Conservation (phyloP, 1,140 invertebrate species). For the Drosophila orosa region DNA sequence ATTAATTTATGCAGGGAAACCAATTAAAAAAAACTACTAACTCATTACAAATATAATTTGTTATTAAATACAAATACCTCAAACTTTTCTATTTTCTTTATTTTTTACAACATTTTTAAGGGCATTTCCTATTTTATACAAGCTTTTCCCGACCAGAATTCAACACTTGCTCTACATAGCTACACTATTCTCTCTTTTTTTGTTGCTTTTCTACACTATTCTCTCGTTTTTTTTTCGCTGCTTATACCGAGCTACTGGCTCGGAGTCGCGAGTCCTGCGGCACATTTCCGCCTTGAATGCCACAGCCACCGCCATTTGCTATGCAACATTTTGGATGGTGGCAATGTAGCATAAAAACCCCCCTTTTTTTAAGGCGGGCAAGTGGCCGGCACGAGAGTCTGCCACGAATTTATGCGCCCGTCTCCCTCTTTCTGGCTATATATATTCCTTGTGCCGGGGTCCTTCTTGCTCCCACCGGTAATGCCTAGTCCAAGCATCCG, state of each 20-base stretch:
- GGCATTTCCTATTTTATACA: conserved; percentile 13
- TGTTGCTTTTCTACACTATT: conserved; percentile 9
- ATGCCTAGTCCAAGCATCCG: conserved; percentile 79
- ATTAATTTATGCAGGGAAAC: no score
- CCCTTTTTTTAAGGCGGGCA: background rate
- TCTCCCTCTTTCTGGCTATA: conserved; percentile 10
- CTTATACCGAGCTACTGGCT: conserved; percentile 9
- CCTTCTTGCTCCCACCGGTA: conserved; percentile 43
- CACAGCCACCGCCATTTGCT: conserved; percentile 63
- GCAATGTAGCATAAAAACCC: conserved; percentile 40
- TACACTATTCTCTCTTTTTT: conserved; percentile 2
- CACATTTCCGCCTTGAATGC: conserved; percentile 77
- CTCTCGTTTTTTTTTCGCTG: conserved; percentile 5
- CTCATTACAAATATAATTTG: no score
- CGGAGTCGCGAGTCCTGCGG: conserved; percentile 62
- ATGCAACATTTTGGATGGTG: conserved; percentile 70
- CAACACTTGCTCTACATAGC: conserved; percentile 51
- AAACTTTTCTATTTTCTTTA: background rate
- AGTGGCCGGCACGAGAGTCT: conserved; percentile 34
- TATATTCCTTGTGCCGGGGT: conserved; percentile 50
- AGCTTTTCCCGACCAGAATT: background rate
- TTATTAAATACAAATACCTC: no score
- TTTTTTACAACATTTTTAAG: background rate
- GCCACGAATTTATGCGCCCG: conserved; percentile 72
- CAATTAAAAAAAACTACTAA: no score